These are phyloP conservation scores for Amniataba percoides DNA, from an alignment of 2,797 vertebrate species.

Conservation along the genomic window DNA sequence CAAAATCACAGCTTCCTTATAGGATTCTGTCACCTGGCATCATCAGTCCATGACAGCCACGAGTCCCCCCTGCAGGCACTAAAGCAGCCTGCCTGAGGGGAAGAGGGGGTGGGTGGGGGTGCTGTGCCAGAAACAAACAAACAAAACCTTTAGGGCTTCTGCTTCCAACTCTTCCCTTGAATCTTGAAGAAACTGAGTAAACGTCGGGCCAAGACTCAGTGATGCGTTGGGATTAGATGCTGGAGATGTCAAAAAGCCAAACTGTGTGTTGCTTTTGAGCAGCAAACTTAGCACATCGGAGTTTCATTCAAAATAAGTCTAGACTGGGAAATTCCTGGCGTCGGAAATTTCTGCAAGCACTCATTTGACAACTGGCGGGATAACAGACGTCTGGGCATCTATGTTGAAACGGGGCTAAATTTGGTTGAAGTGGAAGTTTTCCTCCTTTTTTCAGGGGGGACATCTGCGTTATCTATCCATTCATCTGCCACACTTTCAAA, in stretches of 20 bases:
- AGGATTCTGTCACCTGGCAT: slow-evolving; percentile 31
- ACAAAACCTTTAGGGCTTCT: fast-evolving
- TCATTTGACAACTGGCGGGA: not conserved
- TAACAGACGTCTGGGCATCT: not conserved
- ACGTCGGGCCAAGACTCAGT: not conserved
- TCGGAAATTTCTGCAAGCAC: not conserved
- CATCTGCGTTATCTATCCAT: not conserved
- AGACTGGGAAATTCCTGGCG: not conserved
- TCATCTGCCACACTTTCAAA: not conserved
- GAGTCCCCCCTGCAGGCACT: slow-evolving; percentile 5
- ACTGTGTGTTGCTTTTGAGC: not conserved
- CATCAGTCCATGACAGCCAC: slow-evolving; percentile 13
- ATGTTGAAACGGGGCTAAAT: not conserved
- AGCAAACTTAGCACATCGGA: not conserved
- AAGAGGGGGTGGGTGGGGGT: not conserved
- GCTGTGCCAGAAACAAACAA: not conserved
- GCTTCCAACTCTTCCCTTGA: not conserved
- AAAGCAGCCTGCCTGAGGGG: not conserved
- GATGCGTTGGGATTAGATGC: not conserved
- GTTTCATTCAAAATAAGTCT: not conserved
- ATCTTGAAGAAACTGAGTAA: not conserved
- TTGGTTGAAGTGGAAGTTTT: not conserved
- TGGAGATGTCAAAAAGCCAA: not conserved
- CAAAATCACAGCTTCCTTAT: slow-evolving; percentile 43
- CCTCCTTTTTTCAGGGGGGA: not conserved